These are phyloP conservation scores for Papilio polytes DNA, from an alignment of 1,140 invertebrate species.

Conservation along the genomic window DNA sequence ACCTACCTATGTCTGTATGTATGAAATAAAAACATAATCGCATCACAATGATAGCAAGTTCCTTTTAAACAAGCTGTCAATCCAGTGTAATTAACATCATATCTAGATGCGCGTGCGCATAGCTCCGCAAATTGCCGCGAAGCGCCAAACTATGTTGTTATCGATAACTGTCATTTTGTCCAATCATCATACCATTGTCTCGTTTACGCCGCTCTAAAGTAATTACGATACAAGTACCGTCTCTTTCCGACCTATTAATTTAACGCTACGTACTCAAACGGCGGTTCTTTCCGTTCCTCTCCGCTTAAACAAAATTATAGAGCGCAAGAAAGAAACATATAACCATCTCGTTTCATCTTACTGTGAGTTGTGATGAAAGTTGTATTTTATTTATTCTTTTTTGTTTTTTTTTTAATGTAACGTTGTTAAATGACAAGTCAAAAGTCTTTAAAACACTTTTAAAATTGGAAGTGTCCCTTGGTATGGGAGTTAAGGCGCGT, in stretches of 20 bases:
- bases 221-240: conserved; percentile 76
- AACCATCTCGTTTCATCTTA: conserved; percentile 55
- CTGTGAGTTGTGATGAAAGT: conserved; percentile 58
- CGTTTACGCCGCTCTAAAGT: conserved; percentile 72
- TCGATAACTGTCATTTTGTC: conserved; percentile 77
- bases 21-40: conserved; percentile 8
- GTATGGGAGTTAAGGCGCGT: conserved; percentile 63
- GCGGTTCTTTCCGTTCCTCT: conserved; percentile 71
- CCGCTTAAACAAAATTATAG: conserved; percentile 55
- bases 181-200: conserved; percentile 75
- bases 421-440: conserved; percentile 69
- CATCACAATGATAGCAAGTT: conserved; percentile 7
- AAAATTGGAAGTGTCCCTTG: conserved; percentile 64
- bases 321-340: conserved; percentile 47
- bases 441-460: conserved; percentile 66
- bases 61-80: conserved; percentile 47
- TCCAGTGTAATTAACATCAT: conserved; percentile 70
- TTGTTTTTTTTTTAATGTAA: conserved; percentile 58
- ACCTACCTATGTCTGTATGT: not conserved
- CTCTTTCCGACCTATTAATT: conserved; percentile 78
- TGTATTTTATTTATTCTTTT: conserved; percentile 53
- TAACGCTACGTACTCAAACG: conserved; percentile 54
- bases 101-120: conserved; percentile 63
- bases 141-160: conserved; percentile 68
- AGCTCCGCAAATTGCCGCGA: conserved; percentile 54